These are phyloP conservation scores for Tapera naevia DNA, from an alignment of 2,797 vertebrate species.

Conservation along the genomic window DNA sequence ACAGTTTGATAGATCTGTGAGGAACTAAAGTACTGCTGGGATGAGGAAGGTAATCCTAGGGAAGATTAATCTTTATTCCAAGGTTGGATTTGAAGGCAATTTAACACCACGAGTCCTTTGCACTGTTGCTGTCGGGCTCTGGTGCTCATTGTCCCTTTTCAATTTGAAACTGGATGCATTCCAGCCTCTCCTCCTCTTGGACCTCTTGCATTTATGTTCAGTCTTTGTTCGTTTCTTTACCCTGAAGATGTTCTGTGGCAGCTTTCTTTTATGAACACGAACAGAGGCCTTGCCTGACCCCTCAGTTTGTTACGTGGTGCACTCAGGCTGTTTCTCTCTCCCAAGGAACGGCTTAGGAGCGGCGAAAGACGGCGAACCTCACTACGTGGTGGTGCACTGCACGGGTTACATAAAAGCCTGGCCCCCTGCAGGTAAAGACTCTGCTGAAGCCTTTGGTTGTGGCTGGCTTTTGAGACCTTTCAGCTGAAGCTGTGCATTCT, in stretches of 20 bases:
- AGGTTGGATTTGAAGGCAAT: not conserved
- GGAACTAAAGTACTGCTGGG: not conserved
- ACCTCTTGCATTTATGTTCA: not conserved
- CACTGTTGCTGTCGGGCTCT: not conserved
- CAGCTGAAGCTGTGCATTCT: not conserved
- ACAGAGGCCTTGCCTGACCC: not conserved
- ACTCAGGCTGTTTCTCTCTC: not conserved
- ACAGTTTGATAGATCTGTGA: not conserved
- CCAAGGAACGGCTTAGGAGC: slow-evolving; percentile 89
- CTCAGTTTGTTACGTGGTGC: fast-evolving
- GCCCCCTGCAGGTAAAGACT: slow-evolving; percentile 89
- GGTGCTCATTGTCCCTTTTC: not conserved
- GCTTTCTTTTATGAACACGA: not conserved
- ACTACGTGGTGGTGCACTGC: slow-evolving; percentile 96
- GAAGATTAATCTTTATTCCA: not conserved
- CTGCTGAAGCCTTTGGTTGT: fast-evolving
- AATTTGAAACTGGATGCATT: not conserved
- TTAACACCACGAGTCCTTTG: not conserved
- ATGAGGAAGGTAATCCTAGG: not conserved
- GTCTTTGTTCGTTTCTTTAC: not conserved
- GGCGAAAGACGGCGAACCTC: slow-evolving; percentile 91
- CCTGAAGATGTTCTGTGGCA: not conserved
- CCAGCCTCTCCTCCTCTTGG: not conserved
- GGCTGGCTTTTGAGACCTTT: fast-evolving
- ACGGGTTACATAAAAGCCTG: slow-evolving; percentile 98